These are phyloP conservation scores for Vespertilio murinus DNA, from an alignment of 2,797 vertebrate genomes.

Conservation along the genomic window DNA sequence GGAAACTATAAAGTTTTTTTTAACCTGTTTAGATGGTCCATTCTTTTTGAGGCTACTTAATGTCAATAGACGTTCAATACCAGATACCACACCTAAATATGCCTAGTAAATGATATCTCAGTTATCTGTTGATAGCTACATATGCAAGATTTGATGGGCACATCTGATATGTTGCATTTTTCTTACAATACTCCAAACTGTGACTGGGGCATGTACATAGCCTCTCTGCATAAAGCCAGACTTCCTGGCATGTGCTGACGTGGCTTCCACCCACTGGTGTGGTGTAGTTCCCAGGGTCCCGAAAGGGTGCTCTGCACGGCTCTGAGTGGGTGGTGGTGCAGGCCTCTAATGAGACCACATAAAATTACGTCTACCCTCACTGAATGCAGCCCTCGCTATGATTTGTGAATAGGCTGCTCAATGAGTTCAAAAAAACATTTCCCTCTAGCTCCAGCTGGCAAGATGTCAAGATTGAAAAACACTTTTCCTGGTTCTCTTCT, in stretches of 20 bases:
- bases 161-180: not conserved
- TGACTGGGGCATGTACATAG: not conserved
- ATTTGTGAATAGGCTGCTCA: conserved; percentile 68
- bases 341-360: conserved; percentile 47
- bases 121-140: not conserved
- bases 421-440: conserved; percentile 72
- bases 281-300: conserved; percentile 26
- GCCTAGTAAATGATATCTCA: not conserved
- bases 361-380: conserved; percentile 50
- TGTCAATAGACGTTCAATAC: not conserved
- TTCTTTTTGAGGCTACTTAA: conserved; percentile 37
- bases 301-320: not conserved
- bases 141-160: not conserved
- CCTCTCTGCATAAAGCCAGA: not conserved
- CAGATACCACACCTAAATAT: not conserved
- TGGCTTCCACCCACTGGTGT: not conserved
- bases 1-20: not conserved
- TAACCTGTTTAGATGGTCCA: conserved; percentile 16
- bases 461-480: conserved; percentile 69
- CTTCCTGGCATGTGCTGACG: not conserved
- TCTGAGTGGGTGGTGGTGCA: conserved; percentile 47
- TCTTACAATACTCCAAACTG: conserved; percentile 42
- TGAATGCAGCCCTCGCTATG: conserved; percentile 33
- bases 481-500: conserved; percentile 58
- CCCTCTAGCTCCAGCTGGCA: conserved; percentile 69